Percentiles rank a stretch among this genome's conserved stretches.
Evolutionary conservation across 92 coral and sea anemone species (phyloP).

Genomic region (Actinernus sp.): DNA sequence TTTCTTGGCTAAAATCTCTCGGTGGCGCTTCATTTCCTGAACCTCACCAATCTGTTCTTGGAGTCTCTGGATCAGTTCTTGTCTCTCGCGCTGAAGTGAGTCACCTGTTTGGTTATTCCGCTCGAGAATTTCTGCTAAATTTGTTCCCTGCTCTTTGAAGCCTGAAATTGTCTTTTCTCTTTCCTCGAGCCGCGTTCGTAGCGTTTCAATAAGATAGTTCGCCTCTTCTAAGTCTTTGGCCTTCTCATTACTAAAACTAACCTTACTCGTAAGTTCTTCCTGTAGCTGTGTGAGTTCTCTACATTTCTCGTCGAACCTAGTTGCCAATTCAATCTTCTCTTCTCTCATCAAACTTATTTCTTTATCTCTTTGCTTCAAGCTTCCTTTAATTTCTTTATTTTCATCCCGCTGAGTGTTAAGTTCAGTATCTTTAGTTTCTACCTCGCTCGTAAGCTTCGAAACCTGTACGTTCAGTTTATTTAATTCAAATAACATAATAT

Average conservation of each 20-base stretch:
- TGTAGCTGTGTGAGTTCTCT: slow-evolving; percentile 39
- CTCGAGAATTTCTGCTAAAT: slow-evolving; percentile 85
- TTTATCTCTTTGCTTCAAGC: slow-evolving; percentile 55
- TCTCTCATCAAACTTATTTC: slow-evolving; percentile 56
- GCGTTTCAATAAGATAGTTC: slow-evolving; percentile 53
- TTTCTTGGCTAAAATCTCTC: slow-evolving; percentile 89
- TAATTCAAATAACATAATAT: slow-evolving; percentile 70
- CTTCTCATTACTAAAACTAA: slow-evolving; percentile 44
- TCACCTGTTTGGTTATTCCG: slow-evolving; percentile 88
- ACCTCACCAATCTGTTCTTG: slow-evolving; percentile 82
- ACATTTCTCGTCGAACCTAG: slow-evolving; percentile 49
- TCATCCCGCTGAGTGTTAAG: slow-evolving; percentile 53
- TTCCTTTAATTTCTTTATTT: slow-evolving; percentile 39
- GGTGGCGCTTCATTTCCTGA: slow-evolving; percentile 86
- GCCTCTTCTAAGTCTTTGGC: slow-evolving; percentile 52
- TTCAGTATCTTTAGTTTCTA: slow-evolving; percentile 58
- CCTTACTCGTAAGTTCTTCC: slow-evolving; percentile 44
- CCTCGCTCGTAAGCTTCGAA: slow-evolving; percentile 46
- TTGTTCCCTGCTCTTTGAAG: slow-evolving; percentile 87
- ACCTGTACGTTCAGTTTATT: slow-evolving; percentile 59
- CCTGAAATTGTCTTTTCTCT: slow-evolving; percentile 82
- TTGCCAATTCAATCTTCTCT: slow-evolving; percentile 68
- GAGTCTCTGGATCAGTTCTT: slow-evolving; percentile 75
- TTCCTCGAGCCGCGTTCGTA: slow-evolving; percentile 79
- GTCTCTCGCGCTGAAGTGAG: slow-evolving; percentile 89